Percentiles rank a stretch among this genome's conserved stretches.
These are phyloP conservation scores for Dallia pectoralis DNA, from an alignment of 2,797 vertebrate genomes.

Conservation along the genomic window DNA sequence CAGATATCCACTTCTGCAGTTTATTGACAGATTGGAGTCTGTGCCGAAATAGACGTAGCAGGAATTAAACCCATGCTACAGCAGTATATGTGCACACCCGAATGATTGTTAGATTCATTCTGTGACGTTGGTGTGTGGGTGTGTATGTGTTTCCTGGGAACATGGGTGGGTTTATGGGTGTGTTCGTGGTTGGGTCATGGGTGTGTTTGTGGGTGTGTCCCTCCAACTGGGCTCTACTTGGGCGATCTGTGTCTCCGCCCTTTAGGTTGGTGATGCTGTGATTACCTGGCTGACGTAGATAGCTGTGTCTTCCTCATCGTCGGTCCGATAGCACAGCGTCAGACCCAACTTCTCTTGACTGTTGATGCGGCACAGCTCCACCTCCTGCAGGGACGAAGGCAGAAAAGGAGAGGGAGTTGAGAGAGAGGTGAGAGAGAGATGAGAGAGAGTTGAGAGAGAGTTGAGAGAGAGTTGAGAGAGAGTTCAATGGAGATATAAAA, in stretches of 20 bases:
- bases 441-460: not conserved
- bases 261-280: not conserved
- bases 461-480: not conserved
- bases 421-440: not conserved
- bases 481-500: not conserved
- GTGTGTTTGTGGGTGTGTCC: not conserved
- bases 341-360: constrained; percentile 93
- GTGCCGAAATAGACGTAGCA: too few relatives aligned
- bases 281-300: constrained; percentile 94
- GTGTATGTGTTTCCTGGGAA: too few relatives aligned
- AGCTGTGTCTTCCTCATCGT: constrained; percentile 90
- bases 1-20: too few relatives aligned
- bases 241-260: not conserved
- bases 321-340: constrained; percentile 93
- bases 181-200: not conserved
- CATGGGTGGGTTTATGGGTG: not conserved
- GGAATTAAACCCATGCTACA: too few relatives aligned
- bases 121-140: not conserved
- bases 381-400: constrained; percentile 74
- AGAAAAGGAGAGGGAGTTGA: not conserved
- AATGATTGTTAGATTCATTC: constrained; percentile 16
- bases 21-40: too few relatives aligned
- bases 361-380: constrained; percentile 85
- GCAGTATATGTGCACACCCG: too few relatives aligned
- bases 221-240: not conserved